A percentile compares a stretch with the other conserved stretches of the same genome.
phyloP scores from a whole-genome alignment of 2,797 vertebrate genomes.

The Leuciscus waleckii region DNA sequence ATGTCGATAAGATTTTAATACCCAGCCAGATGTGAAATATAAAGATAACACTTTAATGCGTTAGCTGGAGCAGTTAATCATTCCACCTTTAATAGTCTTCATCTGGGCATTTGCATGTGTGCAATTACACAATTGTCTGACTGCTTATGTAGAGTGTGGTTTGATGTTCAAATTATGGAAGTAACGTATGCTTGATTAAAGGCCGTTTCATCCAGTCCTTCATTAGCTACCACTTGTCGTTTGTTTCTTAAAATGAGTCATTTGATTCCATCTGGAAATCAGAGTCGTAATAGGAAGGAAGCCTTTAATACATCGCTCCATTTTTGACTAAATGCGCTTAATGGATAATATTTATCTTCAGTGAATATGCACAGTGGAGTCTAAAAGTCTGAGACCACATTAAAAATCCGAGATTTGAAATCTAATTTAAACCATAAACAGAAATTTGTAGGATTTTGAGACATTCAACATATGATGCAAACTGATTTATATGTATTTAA shows the following conservation, averaged over 20 bases:
- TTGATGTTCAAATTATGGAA: conserved; percentile 39
- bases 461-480: neutral
- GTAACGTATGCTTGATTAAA: conserved; percentile 31
- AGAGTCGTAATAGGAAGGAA: neutral
- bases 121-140: conserved; percentile 21
- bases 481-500: neutral
- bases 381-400: neutral
- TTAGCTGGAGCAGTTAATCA: conserved; percentile 20
- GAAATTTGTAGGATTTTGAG: neutral
- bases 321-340: conserved; percentile 4
- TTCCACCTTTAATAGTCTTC: conserved; percentile 22
- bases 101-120: conserved; percentile 14
- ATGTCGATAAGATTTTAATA: conserved; percentile 47
- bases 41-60: conserved; percentile 28
- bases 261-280: conserved; percentile 21
- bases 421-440: conserved; percentile 7
- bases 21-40: conserved; percentile 21
- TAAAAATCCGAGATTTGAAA: neutral
- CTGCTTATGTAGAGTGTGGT: neutral
- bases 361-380: neutral
- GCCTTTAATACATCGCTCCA: neutral
- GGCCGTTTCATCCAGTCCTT: conserved; percentile 33
- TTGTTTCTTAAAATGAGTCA: conserved; percentile 6
- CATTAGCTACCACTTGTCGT: conserved; percentile 18
- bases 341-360: conserved; percentile 19